Percentiles rank a stretch among this genome's conserved stretches.
Evolutionary conservation across 2,113 vertebrate species (phyloP).

Genomic region (Otis tarda): DNA sequence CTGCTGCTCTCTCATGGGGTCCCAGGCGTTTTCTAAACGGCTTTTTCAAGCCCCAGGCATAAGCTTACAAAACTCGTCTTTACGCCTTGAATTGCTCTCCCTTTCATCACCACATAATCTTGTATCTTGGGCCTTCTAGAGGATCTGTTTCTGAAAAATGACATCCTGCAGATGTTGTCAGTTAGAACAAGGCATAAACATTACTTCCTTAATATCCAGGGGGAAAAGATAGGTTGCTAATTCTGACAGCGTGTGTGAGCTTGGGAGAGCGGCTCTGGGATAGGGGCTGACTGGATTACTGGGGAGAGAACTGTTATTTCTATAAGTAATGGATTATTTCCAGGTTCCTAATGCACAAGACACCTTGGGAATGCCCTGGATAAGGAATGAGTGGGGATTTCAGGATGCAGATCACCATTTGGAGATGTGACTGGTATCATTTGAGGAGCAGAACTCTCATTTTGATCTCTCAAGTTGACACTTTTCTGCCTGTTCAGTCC

Average conservation of each 20-base stretch:
- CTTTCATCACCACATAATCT: neutral
- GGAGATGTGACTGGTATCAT: neutral
- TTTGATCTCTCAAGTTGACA: neutral
- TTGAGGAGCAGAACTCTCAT: neutral
- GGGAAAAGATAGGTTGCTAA: neutral
- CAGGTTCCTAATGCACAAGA: neutral
- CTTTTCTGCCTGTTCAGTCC: no score
- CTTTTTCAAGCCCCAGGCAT: neutral
- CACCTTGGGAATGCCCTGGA: neutral
- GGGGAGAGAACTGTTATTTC: neutral
- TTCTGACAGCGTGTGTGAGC: neutral
- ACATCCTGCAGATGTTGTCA: neutral
- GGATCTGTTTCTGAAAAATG: constrained; percentile 27
- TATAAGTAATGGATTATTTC: neutral
- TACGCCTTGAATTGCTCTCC: neutral
- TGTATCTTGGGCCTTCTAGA: neutral
- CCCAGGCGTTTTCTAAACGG: neutral
- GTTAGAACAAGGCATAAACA: neutral
- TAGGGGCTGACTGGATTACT: neutral
- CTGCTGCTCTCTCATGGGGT: neutral
- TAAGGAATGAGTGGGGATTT: neutral
- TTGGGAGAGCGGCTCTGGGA: neutral
- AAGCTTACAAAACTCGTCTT: neutral
- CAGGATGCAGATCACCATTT: neutral
- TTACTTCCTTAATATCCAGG: neutral